Evolutionary conservation across 2,113 vertebrate genomes (phyloP), one percentile per base, ranked within the genome.

Genomic region (Ginglymostoma cirratum): DNA sequence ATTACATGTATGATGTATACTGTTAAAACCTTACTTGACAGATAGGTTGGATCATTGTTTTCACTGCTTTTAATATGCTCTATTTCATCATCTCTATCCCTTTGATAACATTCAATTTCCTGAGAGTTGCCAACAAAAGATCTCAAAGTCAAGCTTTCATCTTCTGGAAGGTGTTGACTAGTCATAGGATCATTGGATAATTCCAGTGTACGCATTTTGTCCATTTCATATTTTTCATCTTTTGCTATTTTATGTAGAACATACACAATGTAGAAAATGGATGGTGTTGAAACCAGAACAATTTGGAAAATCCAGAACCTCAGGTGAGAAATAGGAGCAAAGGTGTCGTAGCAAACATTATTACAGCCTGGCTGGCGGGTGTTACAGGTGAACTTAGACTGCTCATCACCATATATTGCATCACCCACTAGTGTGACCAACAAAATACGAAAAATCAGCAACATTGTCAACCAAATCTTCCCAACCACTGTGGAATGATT

Each of bases 281-380:
- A 98, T 21, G 97, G 97, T 0, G 97, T 97, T 95, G 97, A 97
- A 72, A 98, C 97, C 0, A 97, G 96, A 12, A 97, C 97, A 42
- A 98, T 98, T 96, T 98, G 97, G 96, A 98, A 98, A 96, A 97
- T 97, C 97, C 97, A 97, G 96, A 98, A 98, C 66, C 97, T 96
- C 85, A 97, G 96, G 96, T 97, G 97, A 21, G 97, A 98, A 78
- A 98, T 97, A 0, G 97, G 97, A 3, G 96, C 97, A 90, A 98
- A 98, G 0, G 96, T 97, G 96, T 97, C 96, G 4, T 97, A 98
- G 96, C 97, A 97, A 95, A 98, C 97, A 0, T 97, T 98, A 89
- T 97, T 97, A 96, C 97, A 98, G 65, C 97, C 98, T 0, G 97
- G 97, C 96, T 98, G 97, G 12, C 97, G 96, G 34, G 97, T 97